Percentiles rank a stretch among this genome's conserved stretches.
These are phyloP conservation scores for Drosophila repleta DNA, from an alignment of 1,140 invertebrate genomes.

Conservation along the genomic window DNA sequence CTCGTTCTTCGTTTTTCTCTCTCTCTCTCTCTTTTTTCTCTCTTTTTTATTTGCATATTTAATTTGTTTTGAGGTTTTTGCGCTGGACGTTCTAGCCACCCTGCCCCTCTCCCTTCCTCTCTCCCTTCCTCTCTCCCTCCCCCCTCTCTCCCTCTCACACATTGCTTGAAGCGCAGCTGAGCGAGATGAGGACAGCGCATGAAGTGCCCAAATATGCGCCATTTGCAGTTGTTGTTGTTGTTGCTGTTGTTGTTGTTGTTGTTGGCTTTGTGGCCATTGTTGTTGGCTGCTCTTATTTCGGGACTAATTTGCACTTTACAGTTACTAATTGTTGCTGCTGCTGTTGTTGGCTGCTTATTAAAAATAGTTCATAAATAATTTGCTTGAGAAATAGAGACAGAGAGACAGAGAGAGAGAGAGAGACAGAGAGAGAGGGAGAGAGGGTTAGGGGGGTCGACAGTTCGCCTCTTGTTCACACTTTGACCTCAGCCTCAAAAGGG, in stretches of 20 bases:
- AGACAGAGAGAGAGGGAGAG: not conserved
- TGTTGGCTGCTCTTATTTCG: slow-evolving; percentile 21
- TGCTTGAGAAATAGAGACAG: slow-evolving; percentile 30
- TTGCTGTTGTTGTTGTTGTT: not conserved
- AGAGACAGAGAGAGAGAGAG: not conserved
- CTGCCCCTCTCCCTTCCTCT: slow-evolving; percentile 9
- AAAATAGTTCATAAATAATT: slow-evolving; percentile 43
- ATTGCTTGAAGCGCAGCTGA: not conserved
- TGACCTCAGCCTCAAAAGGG: slow-evolving; percentile 10
- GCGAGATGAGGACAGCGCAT: not conserved
- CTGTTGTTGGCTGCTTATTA: slow-evolving; percentile 25
- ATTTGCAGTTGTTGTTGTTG: slow-evolving; percentile 1
- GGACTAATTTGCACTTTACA: slow-evolving; percentile 18
- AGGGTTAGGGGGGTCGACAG: too few relatives aligned
- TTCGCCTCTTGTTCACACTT: slow-evolving; percentile 47
- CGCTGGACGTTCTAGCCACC: not conserved
- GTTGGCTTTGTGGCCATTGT: not conserved
- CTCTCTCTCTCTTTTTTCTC: too few relatives aligned
- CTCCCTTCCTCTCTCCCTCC: too few relatives aligned
- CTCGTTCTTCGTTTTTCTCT: too few relatives aligned
- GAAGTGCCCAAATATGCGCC: not conserved
- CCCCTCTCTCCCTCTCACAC: not conserved
- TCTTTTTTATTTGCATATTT: slow-evolving; percentile 79
- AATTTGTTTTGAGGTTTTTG: slow-evolving; percentile 79
- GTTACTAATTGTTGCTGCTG: slow-evolving; percentile 6